Base-by-base conservation (phyloP, 2,888 invertebrate species). In the Pediacus dermestoides region DNA sequence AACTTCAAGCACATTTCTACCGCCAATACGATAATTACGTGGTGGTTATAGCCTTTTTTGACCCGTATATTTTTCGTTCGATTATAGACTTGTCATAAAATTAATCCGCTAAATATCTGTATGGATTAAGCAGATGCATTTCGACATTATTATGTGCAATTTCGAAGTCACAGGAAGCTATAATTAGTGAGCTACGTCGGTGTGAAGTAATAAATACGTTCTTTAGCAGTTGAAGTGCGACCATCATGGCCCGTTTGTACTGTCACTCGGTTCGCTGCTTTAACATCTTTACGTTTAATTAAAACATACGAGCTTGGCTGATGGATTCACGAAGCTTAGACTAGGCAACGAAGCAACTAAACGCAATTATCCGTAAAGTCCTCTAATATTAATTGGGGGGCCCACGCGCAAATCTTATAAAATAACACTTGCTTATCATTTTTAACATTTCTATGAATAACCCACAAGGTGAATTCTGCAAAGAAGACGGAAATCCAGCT, bases 151-250 rank as follows among this genome's bases (percentile, higher is more conserved):
- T 47, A 45, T 31, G 39, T 44, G 47, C 51, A 41, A 46, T 52
- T 50, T 48, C 40, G 34, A 27, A 43, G 34, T 37, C 37, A 44
- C 26, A 42, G 46, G 43, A 47, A 42, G 45, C 41, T 37, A 37
- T 48, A 48, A 50, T 48, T 45, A 48, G 39, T 26, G 28, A 16
- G 21, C 34, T 33, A 30, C 37, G 39, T 37, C 30, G 22, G 21
- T 34, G 28, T 28, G 37, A 30, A 28, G 33, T 43, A 49, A 51
- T 63, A 64, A 67, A 67, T 67, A 59, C 58, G 64, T 64, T 64
- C 61, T 60, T 63, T 63, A 64, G 62, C 66, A 66, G 67, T 64
- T 60, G 66, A 65, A 62, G 65, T 66, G 65, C 57, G 64, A 64
- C 65, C 62, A 66, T 63, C 66, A 62, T 57, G 66, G 59, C 51